phyloP scores from a whole-genome alignment of 2,888 invertebrate species.

The Sarcophaga subvicina region DNA sequence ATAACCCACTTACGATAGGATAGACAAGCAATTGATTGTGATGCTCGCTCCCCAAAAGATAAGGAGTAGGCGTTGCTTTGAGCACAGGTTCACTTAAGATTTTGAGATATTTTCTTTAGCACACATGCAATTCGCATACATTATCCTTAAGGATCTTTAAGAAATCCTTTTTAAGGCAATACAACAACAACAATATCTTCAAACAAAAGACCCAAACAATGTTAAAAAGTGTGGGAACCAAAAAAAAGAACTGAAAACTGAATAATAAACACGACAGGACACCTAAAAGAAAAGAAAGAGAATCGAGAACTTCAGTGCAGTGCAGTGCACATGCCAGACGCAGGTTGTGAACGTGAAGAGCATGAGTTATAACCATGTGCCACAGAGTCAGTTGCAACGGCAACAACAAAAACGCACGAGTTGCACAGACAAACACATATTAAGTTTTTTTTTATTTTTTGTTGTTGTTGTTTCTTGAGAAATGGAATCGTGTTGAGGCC shows the following conservation, averaged over 20 bases:
- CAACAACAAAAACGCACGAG: slow-evolving; percentile 63
- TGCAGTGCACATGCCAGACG: slow-evolving; percentile 63
- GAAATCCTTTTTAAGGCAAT: slow-evolving; percentile 43
- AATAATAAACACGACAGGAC: slow-evolving; percentile 66
- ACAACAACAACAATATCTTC: slow-evolving; percentile 16
- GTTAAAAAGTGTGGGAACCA: slow-evolving; percentile 59
- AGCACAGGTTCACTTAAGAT: slow-evolving; percentile 59
- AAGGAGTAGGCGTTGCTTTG: slow-evolving; percentile 41
- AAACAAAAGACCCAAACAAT: slow-evolving; percentile 19
- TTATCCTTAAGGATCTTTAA: neutral
- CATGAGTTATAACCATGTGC: slow-evolving; percentile 67
- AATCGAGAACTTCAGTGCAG: slow-evolving; percentile 31
- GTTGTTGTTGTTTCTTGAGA: neutral
- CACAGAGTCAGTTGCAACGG: neutral
- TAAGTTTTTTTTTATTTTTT: neutral
- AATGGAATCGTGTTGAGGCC: slow-evolving; percentile 48
- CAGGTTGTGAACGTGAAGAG: slow-evolving; percentile 68
- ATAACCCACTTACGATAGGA: slow-evolving; percentile 43
- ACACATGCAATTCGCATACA: slow-evolving; percentile 40
- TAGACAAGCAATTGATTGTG: neutral
- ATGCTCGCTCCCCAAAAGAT: neutral
- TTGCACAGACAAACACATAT: slow-evolving; percentile 15
- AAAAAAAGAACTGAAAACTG: slow-evolving; percentile 59
- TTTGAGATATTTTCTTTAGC: neutral
- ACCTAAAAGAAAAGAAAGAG: slow-evolving; percentile 32